Evolutionary conservation across 2,888 invertebrate genomes (phyloP).

Genomic region (Aleiodes leptofemur): DNA sequence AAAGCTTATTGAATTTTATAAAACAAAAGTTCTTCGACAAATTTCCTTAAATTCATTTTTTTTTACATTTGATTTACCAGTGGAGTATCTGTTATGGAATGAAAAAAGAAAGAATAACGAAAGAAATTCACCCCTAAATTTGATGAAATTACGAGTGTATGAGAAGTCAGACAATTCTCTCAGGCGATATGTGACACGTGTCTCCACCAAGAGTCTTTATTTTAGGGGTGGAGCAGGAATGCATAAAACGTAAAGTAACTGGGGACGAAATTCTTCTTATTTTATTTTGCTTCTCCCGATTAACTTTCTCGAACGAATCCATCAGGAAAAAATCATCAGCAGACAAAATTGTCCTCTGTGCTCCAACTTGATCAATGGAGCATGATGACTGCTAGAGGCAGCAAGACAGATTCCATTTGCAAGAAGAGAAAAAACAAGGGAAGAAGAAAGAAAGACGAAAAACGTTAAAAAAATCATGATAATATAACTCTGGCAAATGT

Average conservation of each 20-base stretch:
- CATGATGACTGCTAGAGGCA: conserved; percentile 23
- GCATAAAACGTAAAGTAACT: conserved; percentile 45
- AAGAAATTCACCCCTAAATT: conserved; percentile 40
- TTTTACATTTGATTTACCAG: no score
- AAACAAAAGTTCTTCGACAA: no score
- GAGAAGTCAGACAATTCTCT: conserved; percentile 50
- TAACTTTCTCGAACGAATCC: conserved; percentile 40
- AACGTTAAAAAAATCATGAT: conserved; percentile 45
- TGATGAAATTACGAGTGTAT: conserved; percentile 54
- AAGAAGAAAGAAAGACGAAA: not conserved
- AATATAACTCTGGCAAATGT: conserved; percentile 49
- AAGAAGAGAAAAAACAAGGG: not conserved
- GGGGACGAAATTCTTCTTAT: conserved; percentile 14
- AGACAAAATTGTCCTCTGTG: conserved; percentile 30
- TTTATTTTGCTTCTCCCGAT: conserved; percentile 24
- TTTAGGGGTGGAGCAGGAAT: conserved; percentile 21
- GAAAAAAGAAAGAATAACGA: conserved; percentile 20
- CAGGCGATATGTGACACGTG: conserved; percentile 52
- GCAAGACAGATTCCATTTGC: conserved; percentile 17
- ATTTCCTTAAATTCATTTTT: no score
- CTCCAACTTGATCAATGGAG: conserved; percentile 16
- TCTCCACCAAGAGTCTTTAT: conserved; percentile 47
- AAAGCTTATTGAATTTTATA: no score
- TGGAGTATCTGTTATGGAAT: no score
- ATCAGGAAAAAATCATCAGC: conserved; percentile 45